Evolutionary conservation across 2,888 invertebrate genomes (phyloP).

Genomic region (Tholera decimalis): DNA sequence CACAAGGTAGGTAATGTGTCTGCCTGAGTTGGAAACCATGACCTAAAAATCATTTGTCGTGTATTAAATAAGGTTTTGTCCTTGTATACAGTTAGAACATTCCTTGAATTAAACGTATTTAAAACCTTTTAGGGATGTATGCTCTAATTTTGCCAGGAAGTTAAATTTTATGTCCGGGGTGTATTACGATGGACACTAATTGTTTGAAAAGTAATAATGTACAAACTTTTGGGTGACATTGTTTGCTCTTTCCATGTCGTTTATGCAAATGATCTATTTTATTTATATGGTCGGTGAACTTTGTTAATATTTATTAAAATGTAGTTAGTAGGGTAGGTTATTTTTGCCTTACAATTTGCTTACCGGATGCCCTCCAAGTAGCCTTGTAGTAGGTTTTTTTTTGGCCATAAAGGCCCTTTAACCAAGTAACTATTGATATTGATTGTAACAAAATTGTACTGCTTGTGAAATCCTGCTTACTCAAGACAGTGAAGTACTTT

Average conservation of each 20-base stretch:
- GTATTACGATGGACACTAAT: constrained; percentile 48
- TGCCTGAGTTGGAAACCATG: too few relatives aligned
- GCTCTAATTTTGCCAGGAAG: constrained; percentile 50
- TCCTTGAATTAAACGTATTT: constrained; percentile 39
- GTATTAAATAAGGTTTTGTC: too few relatives aligned
- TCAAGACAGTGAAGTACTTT: too few relatives aligned
- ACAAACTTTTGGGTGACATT: constrained; percentile 39
- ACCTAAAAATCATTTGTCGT: too few relatives aligned
- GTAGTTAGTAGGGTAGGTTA: neutral
- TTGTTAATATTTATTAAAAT: too few relatives aligned
- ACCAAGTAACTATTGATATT: too few relatives aligned
- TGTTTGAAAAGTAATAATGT: constrained; percentile 47
- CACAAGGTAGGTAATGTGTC: too few relatives aligned
- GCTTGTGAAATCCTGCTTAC: neutral
- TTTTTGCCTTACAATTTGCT: constrained; percentile 1
- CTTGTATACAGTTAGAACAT: neutral
- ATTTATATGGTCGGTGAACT: constrained; percentile 40
- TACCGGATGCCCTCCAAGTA: too few relatives aligned
- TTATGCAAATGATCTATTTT: constrained; percentile 25
- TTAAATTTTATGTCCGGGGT: constrained; percentile 55
- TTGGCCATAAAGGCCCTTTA: too few relatives aligned
- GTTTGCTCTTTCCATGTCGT: constrained; percentile 1
- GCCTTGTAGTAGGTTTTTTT: too few relatives aligned
- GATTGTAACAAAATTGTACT: too few relatives aligned
- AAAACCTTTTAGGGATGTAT: constrained; percentile 36